Evolutionary conservation across 2,113 vertebrate species (phyloP), one percentile per base, ranked within the genome.

Genomic region (Puntigrus tetrazona): DNA sequence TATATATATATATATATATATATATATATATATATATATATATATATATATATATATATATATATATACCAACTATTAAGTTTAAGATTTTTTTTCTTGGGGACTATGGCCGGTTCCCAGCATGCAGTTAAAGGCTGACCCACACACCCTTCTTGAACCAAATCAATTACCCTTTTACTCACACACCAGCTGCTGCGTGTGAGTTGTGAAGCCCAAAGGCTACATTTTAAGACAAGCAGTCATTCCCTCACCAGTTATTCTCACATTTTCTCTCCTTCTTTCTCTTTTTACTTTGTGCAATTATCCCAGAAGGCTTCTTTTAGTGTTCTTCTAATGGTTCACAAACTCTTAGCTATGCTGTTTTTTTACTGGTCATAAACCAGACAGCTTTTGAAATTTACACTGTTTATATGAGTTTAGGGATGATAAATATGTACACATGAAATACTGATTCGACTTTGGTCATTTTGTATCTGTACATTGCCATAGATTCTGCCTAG

Each of bases 141-240:
- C 14, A 57, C 59, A 29, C 31, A 65, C 2, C 22, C 25, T 47
- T 76, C 52, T 82, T 43, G 52, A 63, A 50, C 25, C 57, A 52
- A 76, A 82, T 87, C 84, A 86, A 75, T 87, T 86, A 47, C 59
- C 36, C 27, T 31, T 63, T 86, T 57, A 70, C 67, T 41, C 67
- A 41, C 67, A 70, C 20, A 25, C 67, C 36, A 70, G 36, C 20
- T 38, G 67, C 67, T 70, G 41, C 67, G n/a, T 70, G 36, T 29
- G 5, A 41, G 67, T 22, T 41, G 36, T 41, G 36, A 70, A 38
- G n/a, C 67, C 67, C 34, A 70, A 72, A 69, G 20, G 7, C 27
- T 25, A 29, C 43, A 18, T 14, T 83, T 63, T 81, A 79, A 83
- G 31, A 41, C 34, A 67, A 67, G 29, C 8, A 67, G 34, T 67